A percentile compares a stretch with the other conserved stretches of the same genome.
These are phyloP conservation scores for Sinocyclocheilus maitianheensis DNA, from an alignment of 2,113 vertebrate genomes.

Conservation along the genomic window DNA sequence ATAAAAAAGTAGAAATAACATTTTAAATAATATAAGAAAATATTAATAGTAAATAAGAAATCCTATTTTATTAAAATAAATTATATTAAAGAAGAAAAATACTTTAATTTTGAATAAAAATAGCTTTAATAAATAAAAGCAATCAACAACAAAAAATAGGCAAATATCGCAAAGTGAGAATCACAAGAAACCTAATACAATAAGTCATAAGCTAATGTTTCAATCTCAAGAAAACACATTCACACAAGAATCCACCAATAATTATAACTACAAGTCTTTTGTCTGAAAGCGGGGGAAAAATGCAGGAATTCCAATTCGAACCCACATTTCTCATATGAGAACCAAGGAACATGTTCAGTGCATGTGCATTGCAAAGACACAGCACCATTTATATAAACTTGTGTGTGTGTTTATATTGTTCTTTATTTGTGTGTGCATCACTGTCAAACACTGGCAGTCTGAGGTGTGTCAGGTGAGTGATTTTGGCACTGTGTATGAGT, in stretches of 20 bases:
- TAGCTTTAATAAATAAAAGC: too few relatives aligned
- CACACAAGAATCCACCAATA: not conserved
- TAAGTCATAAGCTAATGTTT: too few relatives aligned
- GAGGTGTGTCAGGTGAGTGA: constrained; percentile 40
- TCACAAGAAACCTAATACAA: too few relatives aligned
- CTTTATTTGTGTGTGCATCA: constrained; percentile 22
- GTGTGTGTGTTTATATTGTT: constrained; percentile 2
- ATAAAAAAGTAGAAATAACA: not conserved
- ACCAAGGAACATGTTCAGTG: not conserved
- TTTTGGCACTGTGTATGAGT: constrained; percentile 33
- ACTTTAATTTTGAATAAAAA: too few relatives aligned
- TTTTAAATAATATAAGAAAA: not conserved
- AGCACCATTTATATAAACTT: not conserved
- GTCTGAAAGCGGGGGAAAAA: too few relatives aligned
- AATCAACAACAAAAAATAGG: too few relatives aligned
- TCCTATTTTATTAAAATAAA: not conserved
- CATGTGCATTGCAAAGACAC: not conserved
- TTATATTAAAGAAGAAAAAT: too few relatives aligned
- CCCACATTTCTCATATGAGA: not conserved
- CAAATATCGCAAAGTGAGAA: too few relatives aligned
- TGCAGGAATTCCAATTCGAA: not conserved
- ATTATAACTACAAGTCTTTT: not conserved
- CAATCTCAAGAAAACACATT: too few relatives aligned
- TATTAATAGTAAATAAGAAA: not conserved
- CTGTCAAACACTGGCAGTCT: constrained; percentile 41